These are phyloP conservation scores for Clangula hyemalis DNA, from an alignment of 2,797 vertebrate species.

Conservation along the genomic window DNA sequence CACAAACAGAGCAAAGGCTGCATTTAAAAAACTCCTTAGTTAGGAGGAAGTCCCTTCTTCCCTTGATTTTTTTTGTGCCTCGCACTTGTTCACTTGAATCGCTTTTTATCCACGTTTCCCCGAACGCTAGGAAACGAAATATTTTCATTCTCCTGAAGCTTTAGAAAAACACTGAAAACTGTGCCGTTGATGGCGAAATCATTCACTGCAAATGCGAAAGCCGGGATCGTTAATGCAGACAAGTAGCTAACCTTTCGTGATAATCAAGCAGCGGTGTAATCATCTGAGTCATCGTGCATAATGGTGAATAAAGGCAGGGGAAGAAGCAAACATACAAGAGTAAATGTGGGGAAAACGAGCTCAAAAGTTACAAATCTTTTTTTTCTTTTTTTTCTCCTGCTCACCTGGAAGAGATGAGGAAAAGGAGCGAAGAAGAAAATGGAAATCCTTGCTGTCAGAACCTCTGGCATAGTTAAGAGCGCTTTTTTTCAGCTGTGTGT, in stretches of 20 bases:
- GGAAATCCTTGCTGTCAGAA: background rate
- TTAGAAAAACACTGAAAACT: background rate
- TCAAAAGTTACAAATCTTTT: background rate
- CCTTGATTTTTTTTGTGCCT: background rate
- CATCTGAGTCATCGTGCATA: background rate
- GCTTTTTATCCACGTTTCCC: background rate
- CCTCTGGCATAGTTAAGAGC: fast-evolving
- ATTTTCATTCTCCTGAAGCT: background rate
- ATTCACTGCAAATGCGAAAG: background rate
- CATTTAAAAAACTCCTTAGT: background rate
- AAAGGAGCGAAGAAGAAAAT: fast-evolving
- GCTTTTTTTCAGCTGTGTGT: fast-evolving
- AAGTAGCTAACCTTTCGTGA: background rate
- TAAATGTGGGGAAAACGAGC: background rate
- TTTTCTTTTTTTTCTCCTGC: background rate
- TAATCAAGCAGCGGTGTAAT: background rate
- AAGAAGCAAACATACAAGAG: background rate
- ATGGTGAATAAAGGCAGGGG: background rate
- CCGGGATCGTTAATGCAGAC: background rate
- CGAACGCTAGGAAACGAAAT: no score
- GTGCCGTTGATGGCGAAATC: background rate
- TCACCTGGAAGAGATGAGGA: background rate
- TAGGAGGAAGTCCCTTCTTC: background rate
- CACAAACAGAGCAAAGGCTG: background rate
- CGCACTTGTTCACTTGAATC: background rate